Evolutionary conservation across 1,140 invertebrate genomes (phyloP).

Genomic region (Drosophila lacteicornis): DNA sequence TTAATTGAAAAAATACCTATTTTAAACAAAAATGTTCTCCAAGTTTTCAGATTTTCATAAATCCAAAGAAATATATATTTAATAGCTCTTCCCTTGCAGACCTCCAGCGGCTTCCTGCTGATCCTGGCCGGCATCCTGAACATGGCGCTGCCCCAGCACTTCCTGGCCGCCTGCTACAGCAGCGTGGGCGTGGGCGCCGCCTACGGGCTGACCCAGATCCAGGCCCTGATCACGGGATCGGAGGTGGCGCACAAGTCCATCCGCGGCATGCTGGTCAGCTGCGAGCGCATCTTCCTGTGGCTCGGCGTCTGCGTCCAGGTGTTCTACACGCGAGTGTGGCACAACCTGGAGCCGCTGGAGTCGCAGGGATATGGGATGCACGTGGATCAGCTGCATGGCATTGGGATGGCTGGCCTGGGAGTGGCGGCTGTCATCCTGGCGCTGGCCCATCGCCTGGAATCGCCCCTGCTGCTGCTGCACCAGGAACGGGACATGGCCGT

Average conservation of each 20-base stretch:
- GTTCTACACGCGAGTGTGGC: conserved; percentile 75
- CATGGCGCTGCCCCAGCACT: conserved; percentile 53
- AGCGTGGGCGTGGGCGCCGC: conserved; percentile 68
- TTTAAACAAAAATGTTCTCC: no score
- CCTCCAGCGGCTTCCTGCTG: conserved; percentile 67
- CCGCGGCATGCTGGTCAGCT: conserved; percentile 65
- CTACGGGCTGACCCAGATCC: conserved; percentile 67
- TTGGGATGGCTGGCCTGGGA: conserved; percentile 59
- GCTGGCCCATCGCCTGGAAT: conserved; percentile 62
- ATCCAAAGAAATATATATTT: no score
- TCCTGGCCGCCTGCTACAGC: conserved; percentile 66
- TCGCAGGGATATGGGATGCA: conserved; percentile 53
- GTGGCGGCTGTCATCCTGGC: conserved; percentile 60
- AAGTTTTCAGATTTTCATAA: no score
- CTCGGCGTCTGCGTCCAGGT: conserved; percentile 72
- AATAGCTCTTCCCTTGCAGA: conserved; percentile 19
- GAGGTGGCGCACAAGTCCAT: conserved; percentile 73
- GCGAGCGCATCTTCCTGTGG: conserved; percentile 76
- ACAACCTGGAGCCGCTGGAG: conserved; percentile 59
- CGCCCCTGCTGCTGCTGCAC: conserved; percentile 67
- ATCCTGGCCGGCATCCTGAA: conserved; percentile 63
- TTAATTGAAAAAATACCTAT: no score
- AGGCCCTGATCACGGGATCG: conserved; percentile 64
- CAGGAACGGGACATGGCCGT: conserved; percentile 71
- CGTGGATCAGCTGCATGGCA: conserved; percentile 75